Conservation (phyloP, 2,113 vertebrate species). For the Lepus timidus region DNA sequence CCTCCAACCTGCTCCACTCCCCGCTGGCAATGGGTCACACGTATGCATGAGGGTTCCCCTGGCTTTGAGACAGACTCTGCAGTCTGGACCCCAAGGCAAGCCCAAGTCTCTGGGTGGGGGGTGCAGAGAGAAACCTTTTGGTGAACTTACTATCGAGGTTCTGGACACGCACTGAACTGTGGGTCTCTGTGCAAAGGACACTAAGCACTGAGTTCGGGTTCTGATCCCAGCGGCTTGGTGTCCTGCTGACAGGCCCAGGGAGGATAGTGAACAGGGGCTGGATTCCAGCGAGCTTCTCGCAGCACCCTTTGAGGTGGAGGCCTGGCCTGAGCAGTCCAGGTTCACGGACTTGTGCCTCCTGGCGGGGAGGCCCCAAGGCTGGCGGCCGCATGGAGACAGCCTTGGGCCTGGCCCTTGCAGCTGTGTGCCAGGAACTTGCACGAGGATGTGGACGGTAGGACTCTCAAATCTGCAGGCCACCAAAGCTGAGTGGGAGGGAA, state of each 20-base stretch:
- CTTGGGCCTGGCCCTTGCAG: not conserved
- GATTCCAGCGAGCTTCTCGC: not conserved
- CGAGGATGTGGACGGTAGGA: not conserved
- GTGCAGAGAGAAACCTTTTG: not conserved
- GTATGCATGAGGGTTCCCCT: not conserved
- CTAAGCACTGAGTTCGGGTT: not conserved
- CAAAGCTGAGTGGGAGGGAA: not conserved
- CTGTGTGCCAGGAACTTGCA: not conserved
- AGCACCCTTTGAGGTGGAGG: not conserved
- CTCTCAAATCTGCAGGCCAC: not conserved
- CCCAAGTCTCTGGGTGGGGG: not conserved
- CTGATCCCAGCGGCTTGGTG: not conserved
- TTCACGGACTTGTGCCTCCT: not conserved
- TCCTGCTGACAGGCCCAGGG: not conserved
- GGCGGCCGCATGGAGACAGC: not conserved
- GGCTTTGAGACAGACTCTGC: not conserved
- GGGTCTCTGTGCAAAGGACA: not conserved
- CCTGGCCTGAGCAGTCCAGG: too few relatives aligned
- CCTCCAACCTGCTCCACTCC: not conserved
- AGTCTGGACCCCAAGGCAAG: not conserved
- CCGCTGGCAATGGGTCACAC: not conserved
- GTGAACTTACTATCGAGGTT: not conserved
- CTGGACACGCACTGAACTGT: not conserved
- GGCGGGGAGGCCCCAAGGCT: not conserved
- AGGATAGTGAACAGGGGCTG: not conserved